Evolutionary conservation across 53 echinoderm and acorn worm genomes (phyloP), one percentile per base, ranked within the genome.

Genomic region (Paracentrotus lividus): DNA sequence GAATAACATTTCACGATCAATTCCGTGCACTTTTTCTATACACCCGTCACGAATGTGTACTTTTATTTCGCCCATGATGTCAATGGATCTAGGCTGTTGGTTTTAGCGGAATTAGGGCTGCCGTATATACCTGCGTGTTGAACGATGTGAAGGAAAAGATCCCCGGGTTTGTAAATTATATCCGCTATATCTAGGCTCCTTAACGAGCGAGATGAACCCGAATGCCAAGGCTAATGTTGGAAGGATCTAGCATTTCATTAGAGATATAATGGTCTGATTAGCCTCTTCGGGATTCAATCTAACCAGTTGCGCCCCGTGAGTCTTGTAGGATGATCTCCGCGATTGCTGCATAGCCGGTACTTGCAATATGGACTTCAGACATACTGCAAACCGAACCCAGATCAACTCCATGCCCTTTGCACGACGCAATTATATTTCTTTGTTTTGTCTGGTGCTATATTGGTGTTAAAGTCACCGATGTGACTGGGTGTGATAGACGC

Each of bases 191-290:
- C 34, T 57, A 38, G 54, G 86, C 32, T 55, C 34, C 53, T 36
- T 86, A 86, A 86, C 86, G 24, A 86, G 86, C 86, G 54, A 86
- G 86, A 86, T 86, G 8, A 55, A 56, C 4, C 86, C 40, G 53
- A 86, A 86, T 86, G 86, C 86, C 86, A 58, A 43, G 88, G 64
- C 64, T 88, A 88, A 88, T 61, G 43, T 24, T 33, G 10, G 31
- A 43, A n/a, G 88, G 42, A 42, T 88, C 88, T 64, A 59, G 56
- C 65, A 88, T 88, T 58, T 61, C 64, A 88, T 88, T 88, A 88
- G 21, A 8, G 8, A 24, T 8, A 64, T 88, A 59, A 88, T 88
- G 88, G 32, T n/a, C 42, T 40, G 5, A 88, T 88, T 65, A 56
- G 21, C 88, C 86, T 32, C 18, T 2, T 43, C 64, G 24, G 33